Evolutionary conservation across 2,113 vertebrate genomes (phyloP), one percentile per base, ranked within the genome.

Genomic region (Catharus bicknelli): DNA sequence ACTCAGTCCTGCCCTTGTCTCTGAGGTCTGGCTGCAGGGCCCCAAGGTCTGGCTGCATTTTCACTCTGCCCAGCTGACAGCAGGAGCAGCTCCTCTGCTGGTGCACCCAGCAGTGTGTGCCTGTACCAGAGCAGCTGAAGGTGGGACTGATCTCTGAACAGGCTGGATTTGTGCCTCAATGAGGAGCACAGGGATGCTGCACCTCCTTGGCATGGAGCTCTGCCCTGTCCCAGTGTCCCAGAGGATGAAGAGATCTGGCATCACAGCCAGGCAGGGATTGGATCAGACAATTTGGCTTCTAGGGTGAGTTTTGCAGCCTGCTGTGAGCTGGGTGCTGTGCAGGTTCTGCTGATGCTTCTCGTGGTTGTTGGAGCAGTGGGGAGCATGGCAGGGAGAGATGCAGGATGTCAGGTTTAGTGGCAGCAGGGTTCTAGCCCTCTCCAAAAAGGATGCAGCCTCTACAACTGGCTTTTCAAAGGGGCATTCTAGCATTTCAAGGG

Each of bases 311-410:
- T 64, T 67, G 64, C 66, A 92, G 75, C 48, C 34, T 45, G n/a
- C 30, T 0, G 0, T 10, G 25, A 67, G 47, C 45, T 34, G 27
- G 74, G 27, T 70, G 74, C 59, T 77, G 34, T 1, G 3, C 36
- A 11, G 5, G 34, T 27, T 86, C 48, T 83, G 67, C 58, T 4
- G 4, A 0, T 10, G 54, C 23, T 26, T 64, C 45, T 34, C 57
- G 0, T 25, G 58, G 34, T 15, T 0, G 0, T 4, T 13, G 72
- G 54, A 61, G 62, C 54, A 6, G 27, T 0, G 5, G 82, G 66
- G 48, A 63, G 10, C 1, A 0, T 9, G 64, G n/a, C 5, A 19
- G 42, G 34, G 27, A 38, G 40, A 57, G 29, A 30, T 67, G 75
- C 67, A 73, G 59, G n/a, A 9, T 43, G 51, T 2, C 30, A 64